phyloP scores from a whole-genome alignment of 2,113 vertebrate genomes.

The Silurus meridionalis region DNA sequence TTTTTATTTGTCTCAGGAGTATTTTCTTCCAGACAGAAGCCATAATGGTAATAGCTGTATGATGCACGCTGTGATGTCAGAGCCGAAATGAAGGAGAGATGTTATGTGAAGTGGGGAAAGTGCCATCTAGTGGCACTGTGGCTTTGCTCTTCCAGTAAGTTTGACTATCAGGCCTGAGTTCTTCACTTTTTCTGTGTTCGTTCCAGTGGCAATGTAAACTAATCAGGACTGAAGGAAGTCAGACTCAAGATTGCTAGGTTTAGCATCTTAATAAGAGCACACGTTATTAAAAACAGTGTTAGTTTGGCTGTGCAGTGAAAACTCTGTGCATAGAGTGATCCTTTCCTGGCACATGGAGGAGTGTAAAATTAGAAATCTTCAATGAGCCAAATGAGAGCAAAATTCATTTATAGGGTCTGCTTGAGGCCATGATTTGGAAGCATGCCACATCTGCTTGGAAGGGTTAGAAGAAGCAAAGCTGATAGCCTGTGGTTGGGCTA shows the following conservation, averaged over 20 bases:
- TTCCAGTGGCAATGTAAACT: background rate
- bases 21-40: conserved; percentile 39
- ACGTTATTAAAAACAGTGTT: background rate
- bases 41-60: conserved; percentile 44
- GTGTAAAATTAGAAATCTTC: conserved; percentile 29
- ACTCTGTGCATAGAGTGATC: conserved; percentile 3
- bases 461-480: conserved; percentile 30
- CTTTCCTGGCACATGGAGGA: conserved; percentile 31
- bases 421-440: conserved; percentile 47
- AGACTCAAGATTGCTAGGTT: background rate
- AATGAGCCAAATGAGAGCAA: conserved; percentile 33
- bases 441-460: conserved; percentile 38
- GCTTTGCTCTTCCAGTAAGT: conserved; percentile 32
- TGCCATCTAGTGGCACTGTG: conserved; percentile 59
- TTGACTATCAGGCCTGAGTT: conserved; percentile 1
- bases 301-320: background rate
- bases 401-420: conserved; percentile 37
- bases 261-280: background rate
- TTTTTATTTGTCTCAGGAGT: conserved; percentile 37
- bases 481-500: conserved; percentile 27
- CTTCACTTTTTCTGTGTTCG: background rate
- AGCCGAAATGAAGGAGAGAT: conserved; percentile 48
- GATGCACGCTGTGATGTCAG: conserved; percentile 52
- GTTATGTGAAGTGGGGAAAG: conserved; percentile 60
- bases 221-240: too few species aligned